Conservation (phyloP, 2,797 vertebrate species). For the Argentina silus region DNA sequence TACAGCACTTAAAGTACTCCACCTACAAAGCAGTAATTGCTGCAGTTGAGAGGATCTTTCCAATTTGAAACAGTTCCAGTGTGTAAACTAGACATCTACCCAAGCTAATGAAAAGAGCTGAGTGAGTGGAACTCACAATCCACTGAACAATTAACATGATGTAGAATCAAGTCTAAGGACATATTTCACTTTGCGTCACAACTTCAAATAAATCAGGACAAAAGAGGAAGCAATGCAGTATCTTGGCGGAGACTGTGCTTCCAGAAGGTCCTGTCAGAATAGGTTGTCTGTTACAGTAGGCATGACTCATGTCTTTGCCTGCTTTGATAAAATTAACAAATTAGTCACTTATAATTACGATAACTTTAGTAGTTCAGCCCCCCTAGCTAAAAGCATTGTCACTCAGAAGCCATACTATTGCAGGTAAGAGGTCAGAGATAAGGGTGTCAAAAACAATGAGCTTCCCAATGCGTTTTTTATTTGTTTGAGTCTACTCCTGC, state of each 20-base stretch:
- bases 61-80: conserved; percentile 22
- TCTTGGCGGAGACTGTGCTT: conserved; percentile 41
- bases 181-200: conserved; percentile 6
- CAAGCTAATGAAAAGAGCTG: conserved; percentile 27
- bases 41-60: conserved; percentile 13
- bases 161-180: conserved; percentile 14
- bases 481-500: conserved; percentile 44
- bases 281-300: conserved; percentile 35
- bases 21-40: conserved; percentile 1
- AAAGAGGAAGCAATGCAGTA: neutral
- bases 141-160: conserved; percentile 12
- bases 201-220: conserved; percentile 37
- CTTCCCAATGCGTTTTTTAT: conserved; percentile 50
- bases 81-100: conserved; percentile 26
- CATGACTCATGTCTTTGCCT: conserved; percentile 58
- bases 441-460: conserved; percentile 71
- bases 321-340: conserved; percentile 66
- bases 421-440: conserved; percentile 75
- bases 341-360: conserved; percentile 72
- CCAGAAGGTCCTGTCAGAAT: conserved; percentile 3
- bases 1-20: neutral
- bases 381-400: conserved; percentile 34
- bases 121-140: conserved; percentile 35
- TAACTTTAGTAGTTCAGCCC: conserved; percentile 68
- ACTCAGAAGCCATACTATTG: conserved; percentile 64